phyloP scores from a whole-genome alignment of 2,113 vertebrate species.

The Elanus axillaris region DNA sequence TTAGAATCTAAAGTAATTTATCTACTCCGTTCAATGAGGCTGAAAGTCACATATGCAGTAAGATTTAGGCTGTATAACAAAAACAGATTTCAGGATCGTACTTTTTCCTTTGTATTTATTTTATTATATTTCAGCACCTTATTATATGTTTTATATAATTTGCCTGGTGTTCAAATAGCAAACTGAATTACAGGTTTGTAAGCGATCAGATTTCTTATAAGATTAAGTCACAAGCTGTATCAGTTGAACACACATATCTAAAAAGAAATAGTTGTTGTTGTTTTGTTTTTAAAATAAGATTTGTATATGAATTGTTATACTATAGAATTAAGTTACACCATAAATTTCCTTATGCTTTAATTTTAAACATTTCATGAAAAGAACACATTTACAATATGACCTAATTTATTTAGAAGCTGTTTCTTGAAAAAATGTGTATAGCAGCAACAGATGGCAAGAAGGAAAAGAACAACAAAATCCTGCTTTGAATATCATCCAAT shows the following conservation, averaged over 20 bases:
- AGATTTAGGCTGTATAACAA: not conserved
- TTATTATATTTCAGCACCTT: not conserved
- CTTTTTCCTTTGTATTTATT: not conserved
- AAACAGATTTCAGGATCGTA: not conserved
- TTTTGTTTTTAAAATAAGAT: not conserved
- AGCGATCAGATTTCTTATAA: not conserved
- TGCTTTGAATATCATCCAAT: slow-evolving; percentile 34
- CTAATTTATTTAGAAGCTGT: slow-evolving; percentile 26
- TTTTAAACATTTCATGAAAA: slow-evolving; percentile 23
- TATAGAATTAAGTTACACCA: not conserved
- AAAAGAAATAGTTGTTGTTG: not conserved
- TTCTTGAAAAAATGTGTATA: not conserved
- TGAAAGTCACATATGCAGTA: not conserved
- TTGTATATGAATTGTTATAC: not conserved
- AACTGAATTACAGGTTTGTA: not conserved
- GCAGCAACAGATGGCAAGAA: slow-evolving; percentile 43
- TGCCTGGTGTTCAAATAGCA: not conserved
- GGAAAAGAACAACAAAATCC: slow-evolving; percentile 49
- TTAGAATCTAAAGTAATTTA: not conserved
- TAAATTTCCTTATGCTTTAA: not conserved
- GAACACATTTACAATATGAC: not conserved
- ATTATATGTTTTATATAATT: not conserved
- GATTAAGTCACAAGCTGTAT: not conserved
- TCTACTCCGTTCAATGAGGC: not conserved
- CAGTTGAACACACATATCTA: not conserved